Conservation (phyloP, 2,888 invertebrate genomes). For the Norana najaformis region DNA sequence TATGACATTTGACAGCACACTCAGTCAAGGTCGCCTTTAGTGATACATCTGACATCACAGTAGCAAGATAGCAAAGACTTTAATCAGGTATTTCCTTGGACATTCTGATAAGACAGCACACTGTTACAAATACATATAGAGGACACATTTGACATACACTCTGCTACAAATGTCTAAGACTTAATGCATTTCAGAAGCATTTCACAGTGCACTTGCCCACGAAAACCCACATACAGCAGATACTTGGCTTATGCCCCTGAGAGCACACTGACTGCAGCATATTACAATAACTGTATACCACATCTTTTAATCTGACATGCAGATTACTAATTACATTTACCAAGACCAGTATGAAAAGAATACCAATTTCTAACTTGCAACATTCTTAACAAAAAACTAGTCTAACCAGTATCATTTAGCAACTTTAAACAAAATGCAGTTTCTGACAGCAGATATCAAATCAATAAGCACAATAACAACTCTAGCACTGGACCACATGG, state of each 20-base stretch:
- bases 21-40: background rate
- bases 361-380: background rate
- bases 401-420: background rate
- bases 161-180: background rate
- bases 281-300: background rate
- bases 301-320: too few relatives aligned
- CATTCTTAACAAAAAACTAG: background rate
- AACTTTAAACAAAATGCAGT: background rate
- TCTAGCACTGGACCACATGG: background rate
- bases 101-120: background rate
- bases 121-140: too few relatives aligned
- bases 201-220: background rate
- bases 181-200: background rate
- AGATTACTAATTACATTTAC: background rate
- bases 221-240: background rate
- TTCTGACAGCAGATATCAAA: background rate
- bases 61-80: background rate
- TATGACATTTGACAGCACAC: background rate
- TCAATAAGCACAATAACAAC: background rate
- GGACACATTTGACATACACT: background rate
- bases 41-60: too few relatives aligned
- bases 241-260: background rate
- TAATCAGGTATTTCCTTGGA: too few relatives aligned
- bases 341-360: background rate
- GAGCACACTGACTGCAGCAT: background rate